Base-by-base conservation (phyloP, 2,113 vertebrate species). In the Tyrannus savana region DNA sequence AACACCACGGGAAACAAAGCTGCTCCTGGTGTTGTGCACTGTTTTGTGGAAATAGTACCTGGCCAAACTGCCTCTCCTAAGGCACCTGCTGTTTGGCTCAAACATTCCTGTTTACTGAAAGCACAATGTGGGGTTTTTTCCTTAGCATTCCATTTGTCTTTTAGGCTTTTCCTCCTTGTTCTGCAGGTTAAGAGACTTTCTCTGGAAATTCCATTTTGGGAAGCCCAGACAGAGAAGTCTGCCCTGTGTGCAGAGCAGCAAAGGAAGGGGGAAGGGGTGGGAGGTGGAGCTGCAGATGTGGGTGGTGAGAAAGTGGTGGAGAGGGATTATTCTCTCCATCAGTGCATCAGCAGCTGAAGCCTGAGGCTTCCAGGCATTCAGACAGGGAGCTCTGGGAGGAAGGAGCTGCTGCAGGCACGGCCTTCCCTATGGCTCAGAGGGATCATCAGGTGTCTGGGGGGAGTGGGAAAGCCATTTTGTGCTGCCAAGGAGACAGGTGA, bases 121-220 rank as follows among this genome's bases (percentile, higher is more conserved):
- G 58, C 18, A 47, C 35, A 71, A 0, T 18, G 3, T 5, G 8
- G 2, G 2, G 0, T 39, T 55, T 49, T 23, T 44, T 4, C 6
- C 22, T 63, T 22, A 14, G 12, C 35, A 5, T 59, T 78, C 27
- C 10, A 6, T 12, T 68, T 23, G 4, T 56, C 78, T 23, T 25
- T 68, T n/a, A 68, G 24, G 14, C 21, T 60, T 85, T 59, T 82
- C 35, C 8, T 76, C 19, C n/a, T 68, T 73, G 31, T 64, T 14
- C 14, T 49, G 10, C 7, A 21, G 16, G 12, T 33, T 64, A 5
- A n/a, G 50, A 73, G 21, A 7, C 14, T 62, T 87, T 13, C 2
- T 50, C 11, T 52, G 76, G 53, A 50, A 72, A 28, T n/a, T n/a
- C 31, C 23, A 11, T 49, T 63, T 41, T 30, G 8, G 37, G 33